Evolutionary conservation across 2,888 invertebrate species (phyloP).

Genomic region (Synanthedon tipuliformis): DNA sequence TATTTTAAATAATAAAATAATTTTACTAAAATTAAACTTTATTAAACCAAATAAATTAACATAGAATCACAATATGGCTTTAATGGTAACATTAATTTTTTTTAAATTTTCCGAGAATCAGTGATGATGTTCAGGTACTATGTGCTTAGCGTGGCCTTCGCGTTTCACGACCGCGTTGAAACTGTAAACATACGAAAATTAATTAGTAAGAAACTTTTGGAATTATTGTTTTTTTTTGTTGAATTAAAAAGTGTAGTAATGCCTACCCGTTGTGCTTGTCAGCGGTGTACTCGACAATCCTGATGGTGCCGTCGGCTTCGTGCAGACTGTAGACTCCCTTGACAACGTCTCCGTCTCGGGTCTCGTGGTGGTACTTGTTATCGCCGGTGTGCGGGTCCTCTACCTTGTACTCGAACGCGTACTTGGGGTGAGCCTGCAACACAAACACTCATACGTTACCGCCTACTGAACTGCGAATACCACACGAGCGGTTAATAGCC

Average conservation of each 20-base stretch:
- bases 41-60: too few species aligned
- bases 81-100: neutral
- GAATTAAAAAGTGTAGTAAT: neutral
- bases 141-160: conserved; percentile 16
- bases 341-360: conserved; percentile 37
- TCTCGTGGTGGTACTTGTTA: conserved; percentile 38
- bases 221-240: neutral
- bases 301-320: conserved; percentile 12
- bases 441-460: neutral
- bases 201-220: neutral
- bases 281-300: conserved; percentile 14
- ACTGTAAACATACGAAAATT: conserved; percentile 8
- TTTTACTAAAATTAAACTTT: too few species aligned
- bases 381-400: conserved; percentile 49
- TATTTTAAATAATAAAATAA: neutral
- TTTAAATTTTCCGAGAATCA: neutral
- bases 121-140: conserved; percentile 13
- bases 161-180: conserved; percentile 19
- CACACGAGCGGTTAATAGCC: neutral
- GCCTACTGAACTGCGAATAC: neutral
- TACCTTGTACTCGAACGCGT: conserved; percentile 42
- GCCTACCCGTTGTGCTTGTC: conserved; percentile 15
- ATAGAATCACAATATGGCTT: too few species aligned
- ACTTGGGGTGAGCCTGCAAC: conserved; percentile 18
- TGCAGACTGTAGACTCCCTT: conserved; percentile 31